Evolutionary conservation across 2,797 vertebrate species (phyloP).

Genomic region (Leuciscus waleckii): DNA sequence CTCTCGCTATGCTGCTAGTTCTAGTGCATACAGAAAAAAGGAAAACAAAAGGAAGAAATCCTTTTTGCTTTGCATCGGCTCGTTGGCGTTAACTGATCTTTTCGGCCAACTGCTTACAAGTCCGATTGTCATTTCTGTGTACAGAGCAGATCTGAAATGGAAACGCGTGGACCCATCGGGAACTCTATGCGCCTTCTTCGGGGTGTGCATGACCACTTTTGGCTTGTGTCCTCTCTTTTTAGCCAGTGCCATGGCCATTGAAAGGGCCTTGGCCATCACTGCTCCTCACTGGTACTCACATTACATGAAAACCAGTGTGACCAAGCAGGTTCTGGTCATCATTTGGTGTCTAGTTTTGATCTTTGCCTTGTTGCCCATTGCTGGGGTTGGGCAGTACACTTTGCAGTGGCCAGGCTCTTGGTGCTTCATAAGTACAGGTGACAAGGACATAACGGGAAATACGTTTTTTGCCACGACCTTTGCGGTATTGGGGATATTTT

Average conservation of each 20-base stretch:
- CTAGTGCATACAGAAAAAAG: conserved; percentile 86
- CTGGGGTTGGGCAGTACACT: conserved; percentile 86
- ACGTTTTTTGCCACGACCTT: conserved; percentile 86
- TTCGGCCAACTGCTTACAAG: conserved; percentile 92
- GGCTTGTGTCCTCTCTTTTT: conserved; percentile 92
- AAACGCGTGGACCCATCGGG: conserved; percentile 83
- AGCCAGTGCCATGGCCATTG: conserved; percentile 93
- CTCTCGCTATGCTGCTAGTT: conserved; percentile 90
- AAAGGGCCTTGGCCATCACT: conserved; percentile 90
- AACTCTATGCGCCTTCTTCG: conserved; percentile 89
- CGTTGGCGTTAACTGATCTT: conserved; percentile 90
- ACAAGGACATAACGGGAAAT: conserved; percentile 71
- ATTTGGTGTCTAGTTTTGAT: conserved; percentile 83
- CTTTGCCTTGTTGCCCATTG: conserved; percentile 89
- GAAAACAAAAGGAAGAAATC: conserved; percentile 88
- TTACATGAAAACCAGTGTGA: conserved; percentile 88
- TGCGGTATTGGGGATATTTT: conserved; percentile 85
- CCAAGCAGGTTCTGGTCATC: conserved; percentile 79
- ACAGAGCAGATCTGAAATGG: conserved; percentile 83
- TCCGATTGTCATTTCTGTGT: conserved; percentile 93
- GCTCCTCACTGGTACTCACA: conserved; percentile 94
- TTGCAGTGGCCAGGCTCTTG: conserved; percentile 95
- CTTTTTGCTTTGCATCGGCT: conserved; percentile 94
- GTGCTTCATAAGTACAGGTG: conserved; percentile 91
- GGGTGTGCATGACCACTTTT: conserved; percentile 92